phyloP scores from a whole-genome alignment of 1,140 invertebrate genomes.

The Cotesia typhae region DNA sequence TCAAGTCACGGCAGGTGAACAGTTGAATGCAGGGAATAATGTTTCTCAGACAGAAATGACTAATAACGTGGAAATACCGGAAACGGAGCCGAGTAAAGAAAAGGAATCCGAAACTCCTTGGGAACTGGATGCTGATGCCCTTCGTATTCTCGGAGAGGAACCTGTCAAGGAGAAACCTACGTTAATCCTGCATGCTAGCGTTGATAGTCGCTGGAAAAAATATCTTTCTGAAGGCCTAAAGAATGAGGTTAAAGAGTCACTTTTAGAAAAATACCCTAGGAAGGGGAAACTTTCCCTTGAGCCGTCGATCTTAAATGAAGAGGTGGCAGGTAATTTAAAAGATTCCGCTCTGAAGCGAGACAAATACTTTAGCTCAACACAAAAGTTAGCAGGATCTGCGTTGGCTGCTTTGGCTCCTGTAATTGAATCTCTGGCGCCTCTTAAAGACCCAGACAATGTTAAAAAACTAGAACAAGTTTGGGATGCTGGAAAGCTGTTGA shows the following conservation, averaged over 20 bases:
- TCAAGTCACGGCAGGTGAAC: neutral
- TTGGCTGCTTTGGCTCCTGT: neutral
- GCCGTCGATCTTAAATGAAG: slow-evolving; percentile 13
- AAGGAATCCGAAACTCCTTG: neutral
- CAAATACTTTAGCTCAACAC: neutral
- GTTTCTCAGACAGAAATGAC: neutral
- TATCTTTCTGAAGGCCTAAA: neutral
- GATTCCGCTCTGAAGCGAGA: neutral
- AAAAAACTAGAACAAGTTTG: neutral
- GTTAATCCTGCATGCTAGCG: neutral
- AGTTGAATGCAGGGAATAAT: neutral
- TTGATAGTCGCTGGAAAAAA: slow-evolving; percentile 5
- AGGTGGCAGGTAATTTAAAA: slow-evolving; percentile 13
- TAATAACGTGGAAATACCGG: too few relatives aligned
- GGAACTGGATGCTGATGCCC: neutral
- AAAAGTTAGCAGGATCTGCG: neutral
- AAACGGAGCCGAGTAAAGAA: neutral
- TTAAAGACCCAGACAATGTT: neutral
- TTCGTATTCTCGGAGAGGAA: slow-evolving; percentile 11
- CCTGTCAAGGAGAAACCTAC: neutral
- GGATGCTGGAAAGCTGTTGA: neutral
- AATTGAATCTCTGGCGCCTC: neutral
- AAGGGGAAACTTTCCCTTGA: slow-evolving; percentile 4
- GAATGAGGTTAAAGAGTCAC: neutral
- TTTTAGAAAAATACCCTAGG: neutral